Percentiles rank a stretch among this genome's conserved stretches.
These are phyloP conservation scores for Dipodomys ordii DNA, from an alignment of 2,113 vertebrate genomes.

Conservation along the genomic window DNA sequence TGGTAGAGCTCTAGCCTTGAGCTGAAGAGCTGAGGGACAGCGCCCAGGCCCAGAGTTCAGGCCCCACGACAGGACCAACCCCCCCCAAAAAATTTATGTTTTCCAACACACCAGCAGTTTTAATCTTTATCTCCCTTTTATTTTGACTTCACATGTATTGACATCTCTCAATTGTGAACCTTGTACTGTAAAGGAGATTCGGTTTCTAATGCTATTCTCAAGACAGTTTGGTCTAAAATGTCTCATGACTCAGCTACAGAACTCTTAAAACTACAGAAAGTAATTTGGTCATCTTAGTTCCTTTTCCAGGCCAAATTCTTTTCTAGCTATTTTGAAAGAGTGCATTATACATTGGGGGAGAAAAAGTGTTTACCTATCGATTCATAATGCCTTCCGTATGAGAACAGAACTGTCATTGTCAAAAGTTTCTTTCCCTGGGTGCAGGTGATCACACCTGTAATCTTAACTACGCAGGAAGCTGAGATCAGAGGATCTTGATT, in stretches of 20 bases:
- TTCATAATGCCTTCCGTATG: background rate
- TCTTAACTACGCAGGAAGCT: background rate
- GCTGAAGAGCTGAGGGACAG: too few species aligned
- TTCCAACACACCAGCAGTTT: background rate
- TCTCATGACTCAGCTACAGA: background rate
- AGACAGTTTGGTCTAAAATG: background rate
- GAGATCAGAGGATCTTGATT: too few species aligned
- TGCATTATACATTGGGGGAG: background rate
- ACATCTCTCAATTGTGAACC: background rate
- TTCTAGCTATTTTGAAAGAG: background rate
- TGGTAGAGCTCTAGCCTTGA: too few species aligned
- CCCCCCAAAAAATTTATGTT: background rate
- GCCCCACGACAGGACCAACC: too few species aligned
- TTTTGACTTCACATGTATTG: background rate
- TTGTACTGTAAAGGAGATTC: background rate
- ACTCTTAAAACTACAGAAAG: background rate
- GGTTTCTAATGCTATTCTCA: background rate
- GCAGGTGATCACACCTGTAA: too few species aligned
- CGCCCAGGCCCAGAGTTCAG: too few species aligned
- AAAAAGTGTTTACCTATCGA: background rate
- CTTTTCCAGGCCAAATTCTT: background rate
- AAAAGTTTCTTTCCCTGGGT: too few species aligned
- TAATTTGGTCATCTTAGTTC: background rate
- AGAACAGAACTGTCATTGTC: too few species aligned
- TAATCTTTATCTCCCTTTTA: background rate